Conservation (phyloP, 30 jellyfish, hydroid and myxozoan species). For the Mastigias papua region DNA sequence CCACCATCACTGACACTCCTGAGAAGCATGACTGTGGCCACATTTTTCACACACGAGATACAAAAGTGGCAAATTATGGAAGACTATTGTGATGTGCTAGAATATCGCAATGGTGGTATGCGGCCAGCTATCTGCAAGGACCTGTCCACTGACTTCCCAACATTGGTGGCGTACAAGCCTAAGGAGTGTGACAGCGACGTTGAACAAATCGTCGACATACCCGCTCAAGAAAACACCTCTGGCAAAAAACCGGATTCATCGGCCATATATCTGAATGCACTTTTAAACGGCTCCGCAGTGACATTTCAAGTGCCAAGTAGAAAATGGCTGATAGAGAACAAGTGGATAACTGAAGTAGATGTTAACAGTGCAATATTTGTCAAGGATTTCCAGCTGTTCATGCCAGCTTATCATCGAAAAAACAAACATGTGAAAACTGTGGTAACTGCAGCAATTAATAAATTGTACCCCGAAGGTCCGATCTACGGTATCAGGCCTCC, state of each 20-base stretch:
- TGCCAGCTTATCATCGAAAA: background rate
- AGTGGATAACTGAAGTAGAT: background rate
- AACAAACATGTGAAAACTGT: background rate
- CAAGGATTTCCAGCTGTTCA: background rate
- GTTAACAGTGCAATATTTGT: background rate
- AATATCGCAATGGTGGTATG: background rate
- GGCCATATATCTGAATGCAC: background rate
- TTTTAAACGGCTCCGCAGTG: background rate
- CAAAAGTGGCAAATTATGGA: constrained; percentile 5
- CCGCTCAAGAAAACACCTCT: background rate
- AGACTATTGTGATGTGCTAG: background rate
- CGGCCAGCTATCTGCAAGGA: background rate
- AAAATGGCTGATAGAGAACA: background rate
- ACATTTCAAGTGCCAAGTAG: background rate
- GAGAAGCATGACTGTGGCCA: background rate
- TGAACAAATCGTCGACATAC: background rate
- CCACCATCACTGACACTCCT: background rate
- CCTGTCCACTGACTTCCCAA: background rate
- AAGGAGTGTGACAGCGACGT: constrained; percentile 4
- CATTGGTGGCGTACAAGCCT: background rate
- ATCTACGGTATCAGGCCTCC: background rate
- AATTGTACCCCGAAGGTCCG: background rate
- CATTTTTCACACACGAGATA: background rate
- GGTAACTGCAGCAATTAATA: background rate
- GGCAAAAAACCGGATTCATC: background rate